phyloP scores from a whole-genome alignment of 2,113 vertebrate species.

The Asarcornis scutulata region DNA sequence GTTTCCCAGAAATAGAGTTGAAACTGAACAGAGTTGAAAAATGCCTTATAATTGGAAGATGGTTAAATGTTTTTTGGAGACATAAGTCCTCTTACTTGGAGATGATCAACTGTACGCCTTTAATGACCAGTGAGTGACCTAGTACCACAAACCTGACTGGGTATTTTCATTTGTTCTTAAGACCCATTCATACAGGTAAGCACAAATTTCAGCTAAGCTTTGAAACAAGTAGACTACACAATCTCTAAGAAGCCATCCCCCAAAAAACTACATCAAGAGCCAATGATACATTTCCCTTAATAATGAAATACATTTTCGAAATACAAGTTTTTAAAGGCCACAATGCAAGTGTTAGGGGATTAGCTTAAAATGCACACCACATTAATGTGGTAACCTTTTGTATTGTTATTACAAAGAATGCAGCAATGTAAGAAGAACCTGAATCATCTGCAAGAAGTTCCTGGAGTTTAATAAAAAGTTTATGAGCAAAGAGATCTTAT shows the following conservation, averaged over 20 bases:
- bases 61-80: neutral
- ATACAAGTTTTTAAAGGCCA: neutral
- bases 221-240: neutral
- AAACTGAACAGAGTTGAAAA: neutral
- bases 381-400: neutral
- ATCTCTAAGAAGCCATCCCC: neutral
- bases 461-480: neutral
- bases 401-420: neutral
- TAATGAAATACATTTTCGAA: neutral
- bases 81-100: neutral
- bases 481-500: neutral
- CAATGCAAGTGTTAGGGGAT: neutral
- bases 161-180: neutral
- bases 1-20: neutral
- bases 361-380: neutral
- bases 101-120: neutral
- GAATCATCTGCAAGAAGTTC: neutral
- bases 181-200: fast-evolving
- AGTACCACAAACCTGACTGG: neutral
- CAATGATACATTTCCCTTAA: neutral
- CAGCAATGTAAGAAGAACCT: neutral
- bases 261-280: neutral
- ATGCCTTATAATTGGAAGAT: neutral
- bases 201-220: neutral
- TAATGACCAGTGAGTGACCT: neutral